Percentiles rank a stretch among this genome's conserved stretches.
Conservation (phyloP, 2,797 vertebrate genomes). For the Phrynocephalus forsythii region DNA sequence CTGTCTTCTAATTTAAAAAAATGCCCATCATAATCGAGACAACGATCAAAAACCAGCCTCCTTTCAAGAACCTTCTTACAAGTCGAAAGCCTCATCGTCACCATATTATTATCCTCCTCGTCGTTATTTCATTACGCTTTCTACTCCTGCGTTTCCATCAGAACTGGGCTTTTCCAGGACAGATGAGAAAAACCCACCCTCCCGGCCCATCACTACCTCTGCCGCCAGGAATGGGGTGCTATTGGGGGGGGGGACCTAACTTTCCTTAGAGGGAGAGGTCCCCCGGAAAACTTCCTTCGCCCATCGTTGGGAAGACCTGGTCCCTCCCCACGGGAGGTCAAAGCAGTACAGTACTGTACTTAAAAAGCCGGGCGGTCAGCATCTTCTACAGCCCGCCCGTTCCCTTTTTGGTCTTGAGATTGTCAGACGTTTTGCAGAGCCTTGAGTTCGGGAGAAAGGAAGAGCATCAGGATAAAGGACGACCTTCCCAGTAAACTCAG, state of each 20-base stretch:
- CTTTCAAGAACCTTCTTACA: not conserved
- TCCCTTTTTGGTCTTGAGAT: not conserved
- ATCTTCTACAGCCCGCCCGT: not conserved
- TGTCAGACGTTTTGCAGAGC: conserved; percentile 24
- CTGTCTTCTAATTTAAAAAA: too few species aligned
- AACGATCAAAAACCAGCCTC: too few species aligned
- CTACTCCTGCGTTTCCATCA: not conserved
- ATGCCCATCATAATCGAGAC: too few species aligned
- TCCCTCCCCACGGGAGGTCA: too few species aligned
- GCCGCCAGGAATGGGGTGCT: too few species aligned
- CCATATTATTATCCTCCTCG: not conserved
- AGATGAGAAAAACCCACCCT: not conserved
- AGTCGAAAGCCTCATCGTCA: too few species aligned
- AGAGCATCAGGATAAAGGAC: not conserved
- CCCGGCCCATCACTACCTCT: too few species aligned
- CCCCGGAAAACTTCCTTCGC: not conserved
- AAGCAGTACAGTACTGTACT: too few species aligned
- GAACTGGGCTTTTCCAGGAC: not conserved
- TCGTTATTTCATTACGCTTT: not conserved
- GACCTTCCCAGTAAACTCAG: not conserved
- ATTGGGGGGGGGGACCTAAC: too few species aligned
- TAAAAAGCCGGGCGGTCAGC: not conserved
- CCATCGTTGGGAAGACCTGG: not conserved
- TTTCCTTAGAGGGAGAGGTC: too few species aligned
- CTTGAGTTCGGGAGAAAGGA: conserved; percentile 46